Evolutionary conservation across 2,113 vertebrate species (phyloP), one percentile per base, ranked within the genome.

Genomic region (Myiozetetes cayanensis): DNA sequence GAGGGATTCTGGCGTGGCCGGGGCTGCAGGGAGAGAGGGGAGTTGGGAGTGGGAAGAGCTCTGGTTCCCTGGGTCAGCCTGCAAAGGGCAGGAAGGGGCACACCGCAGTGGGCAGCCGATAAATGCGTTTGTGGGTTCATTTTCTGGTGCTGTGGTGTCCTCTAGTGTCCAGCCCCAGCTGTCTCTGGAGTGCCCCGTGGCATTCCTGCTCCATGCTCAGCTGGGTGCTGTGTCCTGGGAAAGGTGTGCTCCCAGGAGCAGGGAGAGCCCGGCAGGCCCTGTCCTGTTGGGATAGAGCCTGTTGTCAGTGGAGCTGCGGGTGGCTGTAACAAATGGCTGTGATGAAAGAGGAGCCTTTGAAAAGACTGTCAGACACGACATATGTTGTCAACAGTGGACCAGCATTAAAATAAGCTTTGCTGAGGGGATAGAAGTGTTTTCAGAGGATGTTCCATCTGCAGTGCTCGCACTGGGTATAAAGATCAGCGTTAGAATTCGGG

Each of bases 91-190:
- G 44, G 20, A 43, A 20, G 2, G 3, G 59, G 24, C n/a, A 2
- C 49, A 2, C 10, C n/a, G 4, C 77, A 12, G 39, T 4, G 79
- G 85, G 77, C 89, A 82, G 70, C 56, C 37, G 28, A 6, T 23
- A 33, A 8, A 19, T 14, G 23, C 4, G 1, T 44, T 44, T 17
- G 47, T 31, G 87, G 35, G 59, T 27, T 77, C 3, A 0, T 87
- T 92, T 78, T 8, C 15, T 52, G 47, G 90, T 76, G 92, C 90
- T 85, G 92, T 84, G 90, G 92, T 94, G 96, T 94, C 96, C 96
- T 96, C 96, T 97, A 96, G 94, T 96, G 96, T 94, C 94, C 92
- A 59, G 86, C 28, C 25, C 65, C 1, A 39, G 76, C 92, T 68
- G 44, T 3, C 65, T 25, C 13, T 62, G 44, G 30, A 7, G 47